Evolutionary conservation across 2,888 invertebrate species (phyloP), one percentile per base, ranked within the genome.

Genomic region (Calliphora vomitoria): DNA sequence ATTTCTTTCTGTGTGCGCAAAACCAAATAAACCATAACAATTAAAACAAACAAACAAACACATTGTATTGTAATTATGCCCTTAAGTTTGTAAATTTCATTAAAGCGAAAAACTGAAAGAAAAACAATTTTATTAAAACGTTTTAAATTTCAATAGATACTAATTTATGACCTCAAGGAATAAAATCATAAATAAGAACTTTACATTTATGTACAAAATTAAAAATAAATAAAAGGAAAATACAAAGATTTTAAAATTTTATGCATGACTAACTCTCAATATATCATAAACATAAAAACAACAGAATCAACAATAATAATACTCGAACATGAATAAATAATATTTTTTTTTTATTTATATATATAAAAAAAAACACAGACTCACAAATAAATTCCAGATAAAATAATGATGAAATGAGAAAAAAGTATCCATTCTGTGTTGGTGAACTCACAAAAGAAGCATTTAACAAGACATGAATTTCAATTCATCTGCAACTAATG

Each of bases 161-260:
- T 58, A 58, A 60, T 79, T 58, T 68, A 58, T 79, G 25, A 44
- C 79, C 69, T 44, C 68, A 20, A 64, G 66, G 25, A 13, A 20
- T 66, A 13, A 66, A 41, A 41, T 10, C 66, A 66, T 41, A 66
- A 38, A 58, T 25, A 31, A 25, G 13, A 13, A 5, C 6, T 25
- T 44, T 58, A 58, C 38, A 41, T 25, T 58, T 58, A 58, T 58
- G 20, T 11, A 41, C 5, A 47, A 41, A 66, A 55, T 66, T 53
- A 38, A 25, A 53, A 38, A 55, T 31, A 78, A 55, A 66, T 60
- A 69, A 50, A 50, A 41, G 3, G 3, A 44, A 55, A 44, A 55
- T 44, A 13, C 0, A 47, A 25, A 68, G 44, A 47, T 68, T 13
- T 41, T 69, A 60, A 47, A 69, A 15, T 20, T 20, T 44, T 50